Evolutionary conservation across 2,113 vertebrate species (phyloP), one percentile per base, ranked within the genome.

Genomic region (Neoarius graeffei): DNA sequence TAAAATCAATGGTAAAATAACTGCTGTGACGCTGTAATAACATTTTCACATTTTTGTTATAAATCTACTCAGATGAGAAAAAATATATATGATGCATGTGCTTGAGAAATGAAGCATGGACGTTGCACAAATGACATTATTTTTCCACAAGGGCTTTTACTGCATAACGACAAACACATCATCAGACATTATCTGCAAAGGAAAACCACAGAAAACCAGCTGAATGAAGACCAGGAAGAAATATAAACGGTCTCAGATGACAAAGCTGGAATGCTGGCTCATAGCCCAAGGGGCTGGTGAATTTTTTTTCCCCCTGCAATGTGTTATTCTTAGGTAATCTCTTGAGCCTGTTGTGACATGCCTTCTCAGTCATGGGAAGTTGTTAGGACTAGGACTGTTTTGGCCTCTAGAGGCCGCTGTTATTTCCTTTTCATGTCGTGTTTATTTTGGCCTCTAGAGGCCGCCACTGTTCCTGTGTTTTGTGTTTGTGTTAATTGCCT

Each of bases 301-400:
- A 86, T 84, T 57, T 59, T 62, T 56, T 52, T 42, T 30, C 67
- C n/a, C 66, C 0, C 42, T 42, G 42, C 42, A 14, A 11, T 71
- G 86, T 25, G 11, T 25, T 35, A 57, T 27, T 59, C 69, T 30
- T 35, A n/a, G 59, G 25, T 19, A n/a, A 5, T 84, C 59, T 62
- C 10, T 42, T 66, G 71, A 89, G 88, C 92, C 90, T 88, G 90
- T 88, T 64, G 83, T 91, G 93, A 94, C 92, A 94, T 92, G 93
- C 87, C 90, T 88, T 88, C 90, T 89, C 82, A 74, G 91, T 88
- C 90, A 83, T 85, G 88, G 95, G 94, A 92, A 93, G 93, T 92
- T n/a, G n/a, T n/a, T n/a, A n/a, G n/a, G n/a, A n/a, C n/a, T n/a
- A n/a, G n/a, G n/a, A n/a, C n/a, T n/a, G n/a, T n/a, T n/a, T n/a